Percentiles rank a stretch among this genome's conserved stretches.
Conservation (phyloP, 2,797 vertebrate species). For the Sciurus vulgaris region DNA sequence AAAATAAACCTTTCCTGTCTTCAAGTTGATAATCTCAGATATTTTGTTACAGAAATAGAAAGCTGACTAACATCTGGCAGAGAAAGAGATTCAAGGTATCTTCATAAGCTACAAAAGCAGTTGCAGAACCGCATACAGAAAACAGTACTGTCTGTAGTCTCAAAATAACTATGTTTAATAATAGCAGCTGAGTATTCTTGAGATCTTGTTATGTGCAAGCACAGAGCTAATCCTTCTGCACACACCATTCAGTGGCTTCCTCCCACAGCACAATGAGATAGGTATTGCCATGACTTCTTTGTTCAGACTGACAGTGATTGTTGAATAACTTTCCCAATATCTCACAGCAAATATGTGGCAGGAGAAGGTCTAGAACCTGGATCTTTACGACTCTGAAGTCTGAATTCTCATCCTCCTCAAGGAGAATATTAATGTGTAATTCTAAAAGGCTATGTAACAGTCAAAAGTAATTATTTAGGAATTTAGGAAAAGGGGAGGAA, state of each 20-base stretch:
- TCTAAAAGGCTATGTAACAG: neutral
- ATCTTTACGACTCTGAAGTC: neutral
- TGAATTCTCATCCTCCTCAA: neutral
- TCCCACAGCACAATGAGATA: neutral
- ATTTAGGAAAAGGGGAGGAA: neutral
- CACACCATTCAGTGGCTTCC: neutral
- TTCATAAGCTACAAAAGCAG: neutral
- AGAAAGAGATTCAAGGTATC: neutral
- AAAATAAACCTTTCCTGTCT: neutral
- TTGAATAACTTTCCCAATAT: constrained; percentile 27
- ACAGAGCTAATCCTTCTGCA: neutral
- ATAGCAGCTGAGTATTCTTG: neutral
- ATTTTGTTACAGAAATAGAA: neutral
- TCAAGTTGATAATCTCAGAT: neutral
- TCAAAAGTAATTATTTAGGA: neutral
- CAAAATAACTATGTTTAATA: neutral
- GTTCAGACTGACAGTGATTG: neutral
- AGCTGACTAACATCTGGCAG: neutral
- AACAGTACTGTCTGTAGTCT: neutral
- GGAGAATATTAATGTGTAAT: neutral
- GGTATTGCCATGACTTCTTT: neutral
- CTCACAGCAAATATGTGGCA: neutral
- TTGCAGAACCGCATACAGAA: neutral
- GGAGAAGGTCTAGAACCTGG: neutral
- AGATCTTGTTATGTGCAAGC: neutral